Evolutionary conservation across 2,888 invertebrate genomes (phyloP).

Genomic region (Cephus nigrinus): DNA sequence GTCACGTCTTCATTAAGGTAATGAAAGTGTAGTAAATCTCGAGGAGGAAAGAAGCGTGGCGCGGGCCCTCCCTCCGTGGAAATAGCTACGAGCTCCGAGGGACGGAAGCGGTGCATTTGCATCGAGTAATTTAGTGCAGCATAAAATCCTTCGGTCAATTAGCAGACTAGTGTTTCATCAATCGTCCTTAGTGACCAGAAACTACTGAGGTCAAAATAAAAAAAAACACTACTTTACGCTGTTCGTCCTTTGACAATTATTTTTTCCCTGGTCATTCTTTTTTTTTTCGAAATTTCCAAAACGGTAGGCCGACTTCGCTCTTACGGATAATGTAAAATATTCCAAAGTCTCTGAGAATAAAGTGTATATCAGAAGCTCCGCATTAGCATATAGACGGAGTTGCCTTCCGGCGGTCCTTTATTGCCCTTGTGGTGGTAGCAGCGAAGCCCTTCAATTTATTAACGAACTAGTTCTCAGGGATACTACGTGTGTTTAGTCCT

Average conservation of each 20-base stretch:
- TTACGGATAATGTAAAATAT: not conserved
- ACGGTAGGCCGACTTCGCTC: not conserved
- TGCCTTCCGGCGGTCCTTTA: constrained; percentile 47
- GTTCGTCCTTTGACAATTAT: not conserved
- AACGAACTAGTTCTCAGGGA: constrained; percentile 55
- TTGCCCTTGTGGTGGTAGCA: constrained; percentile 39
- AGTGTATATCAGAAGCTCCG: constrained; percentile 54
- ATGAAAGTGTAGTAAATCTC: constrained; percentile 62
- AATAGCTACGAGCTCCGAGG: constrained; percentile 19
- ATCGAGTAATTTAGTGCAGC: constrained; percentile 60
- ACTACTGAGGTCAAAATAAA: not conserved
- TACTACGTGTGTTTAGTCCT: constrained; percentile 35
- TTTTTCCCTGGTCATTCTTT: not conserved
- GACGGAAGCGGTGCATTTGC: constrained; percentile 57
- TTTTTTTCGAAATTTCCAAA: not conserved
- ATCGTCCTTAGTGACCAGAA: constrained; percentile 33
- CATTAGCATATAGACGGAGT: constrained; percentile 65
- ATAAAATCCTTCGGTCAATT: constrained; percentile 62
- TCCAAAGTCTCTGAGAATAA: not conserved
- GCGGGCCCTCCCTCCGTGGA: constrained; percentile 12
- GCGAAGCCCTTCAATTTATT: constrained; percentile 52
- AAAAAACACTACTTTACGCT: not conserved
- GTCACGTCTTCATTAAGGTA: constrained; percentile 64
- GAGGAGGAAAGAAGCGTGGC: constrained; percentile 30
- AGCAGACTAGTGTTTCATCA: constrained; percentile 55